Evolutionary conservation across 2,888 invertebrate species (phyloP).

Genomic region (Drosophila affinis): DNA sequence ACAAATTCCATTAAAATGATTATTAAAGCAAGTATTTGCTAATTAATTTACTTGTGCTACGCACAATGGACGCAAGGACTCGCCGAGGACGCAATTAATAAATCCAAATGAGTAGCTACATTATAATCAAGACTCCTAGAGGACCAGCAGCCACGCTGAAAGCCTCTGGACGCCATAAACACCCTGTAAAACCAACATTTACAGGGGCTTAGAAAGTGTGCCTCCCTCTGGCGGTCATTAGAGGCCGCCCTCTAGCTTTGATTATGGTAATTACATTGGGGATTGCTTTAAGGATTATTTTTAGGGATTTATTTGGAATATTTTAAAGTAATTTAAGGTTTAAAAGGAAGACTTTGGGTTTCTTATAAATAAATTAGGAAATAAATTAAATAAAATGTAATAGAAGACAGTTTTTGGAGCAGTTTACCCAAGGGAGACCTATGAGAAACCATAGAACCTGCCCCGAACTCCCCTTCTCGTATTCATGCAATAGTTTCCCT

Average conservation of each 20-base stretch:
- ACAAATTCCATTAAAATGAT: slow-evolving; percentile 82
- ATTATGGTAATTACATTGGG: slow-evolving; percentile 26
- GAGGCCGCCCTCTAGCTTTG: neutral
- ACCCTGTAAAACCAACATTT: slow-evolving; percentile 37
- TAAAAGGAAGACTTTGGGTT: no score
- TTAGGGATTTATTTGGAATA: no score
- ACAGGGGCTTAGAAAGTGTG: slow-evolving; percentile 26
- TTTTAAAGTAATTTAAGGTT: no score
- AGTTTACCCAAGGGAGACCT: no score
- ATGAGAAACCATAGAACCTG: no score
- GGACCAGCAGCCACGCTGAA: neutral
- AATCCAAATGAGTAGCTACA: slow-evolving; percentile 71
- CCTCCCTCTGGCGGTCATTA: slow-evolving; percentile 30
- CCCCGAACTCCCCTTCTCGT: no score
- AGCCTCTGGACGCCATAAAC: slow-evolving; percentile 5
- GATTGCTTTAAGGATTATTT: no score
- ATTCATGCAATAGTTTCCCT: no score
- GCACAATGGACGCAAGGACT: slow-evolving; percentile 50
- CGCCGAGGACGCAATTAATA: slow-evolving; percentile 64
- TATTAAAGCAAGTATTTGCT: slow-evolving; percentile 78
- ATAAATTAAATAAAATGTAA: neutral
- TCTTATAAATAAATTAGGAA: neutral
- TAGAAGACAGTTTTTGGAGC: no score
- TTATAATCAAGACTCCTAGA: slow-evolving; percentile 25
- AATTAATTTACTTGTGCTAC: slow-evolving; percentile 80